Conservation (phyloP, 2,113 vertebrate genomes). For the Orientallactaga bullata region DNA sequence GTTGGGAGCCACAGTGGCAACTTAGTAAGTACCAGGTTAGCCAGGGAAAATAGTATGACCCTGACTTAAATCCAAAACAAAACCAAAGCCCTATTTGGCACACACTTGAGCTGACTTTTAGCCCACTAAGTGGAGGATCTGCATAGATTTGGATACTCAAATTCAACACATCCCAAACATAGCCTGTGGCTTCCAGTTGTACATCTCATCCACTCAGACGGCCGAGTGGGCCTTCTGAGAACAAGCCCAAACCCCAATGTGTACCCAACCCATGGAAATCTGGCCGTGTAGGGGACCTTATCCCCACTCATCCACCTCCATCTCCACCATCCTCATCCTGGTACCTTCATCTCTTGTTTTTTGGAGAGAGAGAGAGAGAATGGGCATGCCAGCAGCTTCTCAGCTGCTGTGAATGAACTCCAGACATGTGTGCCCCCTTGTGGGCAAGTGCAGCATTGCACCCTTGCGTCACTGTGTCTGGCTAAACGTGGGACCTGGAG, state of each 20-base stretch:
- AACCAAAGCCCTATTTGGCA: neutral
- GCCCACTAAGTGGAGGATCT: neutral
- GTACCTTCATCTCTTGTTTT: rapidly evolving
- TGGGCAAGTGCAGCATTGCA: too few relatives aligned
- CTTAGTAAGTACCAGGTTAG: neutral
- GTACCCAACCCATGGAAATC: neutral
- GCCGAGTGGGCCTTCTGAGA: neutral
- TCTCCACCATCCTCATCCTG: neutral
- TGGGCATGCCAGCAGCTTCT: too few relatives aligned
- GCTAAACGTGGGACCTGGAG: too few relatives aligned
- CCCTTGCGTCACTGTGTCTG: too few relatives aligned
- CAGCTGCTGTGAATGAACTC: too few relatives aligned
- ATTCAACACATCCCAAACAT: neutral
- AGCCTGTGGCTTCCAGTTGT: neutral
- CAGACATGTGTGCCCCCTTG: too few relatives aligned
- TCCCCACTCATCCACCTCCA: rapidly evolving
- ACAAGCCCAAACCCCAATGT: too few relatives aligned
- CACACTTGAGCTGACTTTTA: neutral
- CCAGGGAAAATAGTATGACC: neutral
- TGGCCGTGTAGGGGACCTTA: neutral
- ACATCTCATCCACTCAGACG: too few relatives aligned
- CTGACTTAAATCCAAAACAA: neutral
- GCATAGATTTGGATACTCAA: rapidly evolving
- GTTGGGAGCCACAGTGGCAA: neutral
- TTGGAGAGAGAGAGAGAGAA: too few relatives aligned